A percentile compares a stretch with the other conserved stretches of the same genome.
Conservation (phyloP, 2,113 vertebrate species). For the Rhinoderma darwinii region DNA sequence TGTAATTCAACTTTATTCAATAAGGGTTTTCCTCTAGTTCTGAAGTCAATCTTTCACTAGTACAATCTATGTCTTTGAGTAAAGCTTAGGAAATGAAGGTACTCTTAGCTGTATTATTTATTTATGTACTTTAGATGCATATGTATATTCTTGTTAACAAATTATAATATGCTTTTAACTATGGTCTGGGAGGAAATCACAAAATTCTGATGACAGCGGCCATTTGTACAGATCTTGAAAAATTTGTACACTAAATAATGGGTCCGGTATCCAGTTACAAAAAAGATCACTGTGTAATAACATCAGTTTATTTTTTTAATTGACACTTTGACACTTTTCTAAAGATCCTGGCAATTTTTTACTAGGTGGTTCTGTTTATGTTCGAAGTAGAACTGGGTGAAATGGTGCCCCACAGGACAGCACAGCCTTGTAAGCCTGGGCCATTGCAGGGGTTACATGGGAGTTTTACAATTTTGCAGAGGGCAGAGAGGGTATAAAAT, state of each 20-base stretch:
- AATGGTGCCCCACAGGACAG: background rate
- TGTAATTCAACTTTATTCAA: background rate
- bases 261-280: constrained; percentile 13
- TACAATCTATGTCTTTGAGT: constrained; percentile 42
- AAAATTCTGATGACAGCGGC: background rate
- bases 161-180: constrained; percentile 16
- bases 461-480: no score
- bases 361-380: background rate
- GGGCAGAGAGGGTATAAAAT: no score
- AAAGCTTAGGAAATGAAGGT: constrained; percentile 42
- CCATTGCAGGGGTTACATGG: no score
- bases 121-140: constrained; percentile 48
- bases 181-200: background rate
- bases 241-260: constrained; percentile 1
- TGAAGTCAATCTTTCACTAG: constrained; percentile 10
- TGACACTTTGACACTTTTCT: constrained; percentile 34
- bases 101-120: constrained; percentile 52
- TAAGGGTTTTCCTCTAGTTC: constrained; percentile 19
- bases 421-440: constrained; percentile 22
- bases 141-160: constrained; percentile 48
- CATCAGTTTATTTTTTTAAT: constrained; percentile 45
- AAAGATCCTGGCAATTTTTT: constrained; percentile 25
- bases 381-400: background rate
- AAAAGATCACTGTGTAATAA: constrained; percentile 38
- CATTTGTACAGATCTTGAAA: constrained; percentile 22